Evolutionary conservation across 2,888 invertebrate species (phyloP).

Genomic region (Agriopis leucophaearia): DNA sequence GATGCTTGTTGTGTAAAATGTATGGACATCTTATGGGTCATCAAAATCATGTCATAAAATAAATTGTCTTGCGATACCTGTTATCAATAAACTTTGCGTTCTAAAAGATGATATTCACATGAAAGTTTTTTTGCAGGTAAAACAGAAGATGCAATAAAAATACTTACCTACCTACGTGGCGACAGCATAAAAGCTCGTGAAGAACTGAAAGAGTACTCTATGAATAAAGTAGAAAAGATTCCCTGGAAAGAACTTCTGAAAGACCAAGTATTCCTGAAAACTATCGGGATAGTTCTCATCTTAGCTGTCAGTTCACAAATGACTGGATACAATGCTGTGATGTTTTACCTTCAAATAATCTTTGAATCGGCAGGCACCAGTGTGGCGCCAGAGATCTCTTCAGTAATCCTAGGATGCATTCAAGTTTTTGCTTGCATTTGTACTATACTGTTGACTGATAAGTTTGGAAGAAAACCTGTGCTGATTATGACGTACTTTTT

Average conservation of each 20-base stretch:
- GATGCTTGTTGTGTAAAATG: too few species aligned
- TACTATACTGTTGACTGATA: conserved; percentile 52
- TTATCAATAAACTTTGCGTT: too few species aligned
- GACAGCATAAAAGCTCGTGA: conserved; percentile 44
- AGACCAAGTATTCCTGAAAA: conserved; percentile 53
- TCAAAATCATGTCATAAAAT: too few species aligned
- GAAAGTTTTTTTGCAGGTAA: conserved; percentile 40
- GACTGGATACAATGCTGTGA: conserved; percentile 57
- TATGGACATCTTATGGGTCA: too few species aligned
- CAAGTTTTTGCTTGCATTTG: conserved; percentile 56
- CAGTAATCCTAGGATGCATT: conserved; percentile 57
- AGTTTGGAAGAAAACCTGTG: conserved; percentile 59
- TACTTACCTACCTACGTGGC: conserved; percentile 48
- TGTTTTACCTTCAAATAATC: conserved; percentile 60
- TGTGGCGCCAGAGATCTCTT: conserved; percentile 56
- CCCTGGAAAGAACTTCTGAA: conserved; percentile 46
- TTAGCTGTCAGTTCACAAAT: conserved; percentile 53
- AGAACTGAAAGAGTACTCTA: conserved; percentile 53
- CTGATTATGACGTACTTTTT: conserved; percentile 49
- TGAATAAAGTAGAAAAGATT: conserved; percentile 37
- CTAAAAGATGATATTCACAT: too few species aligned
- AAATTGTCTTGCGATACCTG: too few species aligned
- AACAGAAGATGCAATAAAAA: conserved; percentile 47
- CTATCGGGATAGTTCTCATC: conserved; percentile 49
- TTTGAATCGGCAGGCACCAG: conserved; percentile 57